Conservation (phyloP, 2,797 vertebrate genomes). For the Anguilla pacifica region DNA sequence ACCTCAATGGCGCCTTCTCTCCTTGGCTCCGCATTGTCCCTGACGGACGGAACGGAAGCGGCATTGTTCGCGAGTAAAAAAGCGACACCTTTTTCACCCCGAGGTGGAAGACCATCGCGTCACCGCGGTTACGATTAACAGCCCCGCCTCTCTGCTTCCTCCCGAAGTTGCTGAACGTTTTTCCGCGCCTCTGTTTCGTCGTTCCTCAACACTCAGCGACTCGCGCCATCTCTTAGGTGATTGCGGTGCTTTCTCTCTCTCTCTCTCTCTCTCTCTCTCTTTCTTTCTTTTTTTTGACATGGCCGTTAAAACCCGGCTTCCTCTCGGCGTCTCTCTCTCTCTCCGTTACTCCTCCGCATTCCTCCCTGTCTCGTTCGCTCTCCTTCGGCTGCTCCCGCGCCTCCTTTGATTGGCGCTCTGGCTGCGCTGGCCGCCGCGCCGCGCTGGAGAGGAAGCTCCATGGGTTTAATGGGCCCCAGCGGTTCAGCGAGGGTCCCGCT, state of each 20-base stretch:
- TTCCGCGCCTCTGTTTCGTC: neutral
- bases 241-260: neutral
- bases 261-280: no score
- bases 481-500: neutral
- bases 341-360: neutral
- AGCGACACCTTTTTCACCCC: neutral
- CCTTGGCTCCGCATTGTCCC: neutral
- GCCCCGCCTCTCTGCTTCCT: neutral
- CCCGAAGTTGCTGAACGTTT: neutral
- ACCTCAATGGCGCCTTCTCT: neutral
- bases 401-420: neutral
- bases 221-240: neutral
- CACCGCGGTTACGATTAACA: neutral
- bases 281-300: neutral
- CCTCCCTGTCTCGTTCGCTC: neutral
- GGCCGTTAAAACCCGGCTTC: neutral
- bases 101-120: neutral
- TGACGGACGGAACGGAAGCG: neutral
- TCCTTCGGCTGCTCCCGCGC: neutral
- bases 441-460: neutral
- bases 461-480: neutral
- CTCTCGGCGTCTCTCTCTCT: neutral
- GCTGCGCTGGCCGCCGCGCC: neutral
- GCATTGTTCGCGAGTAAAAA: neutral
- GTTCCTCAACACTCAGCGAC: neutral